These are phyloP conservation scores for Sylvia borin DNA, from an alignment of 2,797 vertebrate species.

Conservation along the genomic window DNA sequence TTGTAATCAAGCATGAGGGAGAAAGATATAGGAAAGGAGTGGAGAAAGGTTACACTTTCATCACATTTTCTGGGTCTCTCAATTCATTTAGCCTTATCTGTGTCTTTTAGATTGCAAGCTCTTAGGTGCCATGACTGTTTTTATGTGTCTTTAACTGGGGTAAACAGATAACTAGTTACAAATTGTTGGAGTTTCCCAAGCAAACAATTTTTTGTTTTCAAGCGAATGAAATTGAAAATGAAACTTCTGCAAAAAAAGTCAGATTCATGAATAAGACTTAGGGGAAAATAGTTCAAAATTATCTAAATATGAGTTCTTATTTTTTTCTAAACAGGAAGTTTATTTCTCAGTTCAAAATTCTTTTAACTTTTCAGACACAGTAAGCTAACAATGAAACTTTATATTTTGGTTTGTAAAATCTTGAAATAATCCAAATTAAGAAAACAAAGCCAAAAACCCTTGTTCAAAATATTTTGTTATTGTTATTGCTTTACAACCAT, in stretches of 20 bases:
- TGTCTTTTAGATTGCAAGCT: conserved; percentile 25
- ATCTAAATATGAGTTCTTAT: neutral
- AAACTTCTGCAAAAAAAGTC: neutral
- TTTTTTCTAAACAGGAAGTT: neutral
- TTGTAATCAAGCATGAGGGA: neutral
- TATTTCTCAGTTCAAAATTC: neutral
- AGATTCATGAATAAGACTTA: neutral
- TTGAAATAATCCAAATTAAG: neutral
- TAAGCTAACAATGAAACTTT: neutral
- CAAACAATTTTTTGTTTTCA: neutral
- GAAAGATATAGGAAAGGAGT: neutral
- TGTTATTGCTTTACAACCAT: neutral
- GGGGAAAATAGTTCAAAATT: neutral
- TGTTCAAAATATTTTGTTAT: neutral
- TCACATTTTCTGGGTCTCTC: neutral
- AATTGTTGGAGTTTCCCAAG: neutral
- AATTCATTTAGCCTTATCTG: conserved; percentile 39
- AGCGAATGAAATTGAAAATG: neutral
- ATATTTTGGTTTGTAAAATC: neutral
- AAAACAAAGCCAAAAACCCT: neutral
- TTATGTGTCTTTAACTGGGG: neutral
- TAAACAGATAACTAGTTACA: neutral
- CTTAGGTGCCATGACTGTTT: conserved; percentile 10
- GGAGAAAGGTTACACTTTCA: neutral
- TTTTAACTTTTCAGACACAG: neutral